Conservation (phyloP, 1,140 invertebrate genomes). For the Antheraea mylitta region DNA sequence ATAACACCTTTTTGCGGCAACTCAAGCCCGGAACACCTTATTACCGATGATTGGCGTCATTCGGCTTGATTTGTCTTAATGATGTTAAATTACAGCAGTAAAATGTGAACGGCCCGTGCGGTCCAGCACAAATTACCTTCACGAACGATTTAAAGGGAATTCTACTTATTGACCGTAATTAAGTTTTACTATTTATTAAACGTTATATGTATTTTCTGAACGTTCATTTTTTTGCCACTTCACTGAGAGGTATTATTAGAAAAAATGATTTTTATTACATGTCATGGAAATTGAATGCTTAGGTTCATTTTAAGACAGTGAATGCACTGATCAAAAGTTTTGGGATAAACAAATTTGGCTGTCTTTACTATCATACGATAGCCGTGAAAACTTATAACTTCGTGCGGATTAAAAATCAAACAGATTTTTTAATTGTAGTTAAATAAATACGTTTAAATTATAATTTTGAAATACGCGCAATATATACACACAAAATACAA, state of each 20-base stretch:
- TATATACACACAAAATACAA: no score
- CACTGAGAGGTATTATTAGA: neutral
- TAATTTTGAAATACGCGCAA: no score
- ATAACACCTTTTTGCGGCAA: constrained; percentile 66
- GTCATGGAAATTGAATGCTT: no score
- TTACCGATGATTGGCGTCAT: constrained; percentile 60
- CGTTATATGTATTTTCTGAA: no score
- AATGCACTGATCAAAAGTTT: no score
- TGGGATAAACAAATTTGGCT: no score
- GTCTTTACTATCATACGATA: no score
- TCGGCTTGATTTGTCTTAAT: constrained; percentile 60
- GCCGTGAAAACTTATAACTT: no score
- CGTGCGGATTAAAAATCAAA: no score
- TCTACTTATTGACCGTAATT: constrained; percentile 28
- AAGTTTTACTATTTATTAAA: constrained; percentile 31
- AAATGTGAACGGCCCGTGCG: constrained; percentile 42
- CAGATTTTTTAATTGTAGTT: no score
- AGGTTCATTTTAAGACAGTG: no score
- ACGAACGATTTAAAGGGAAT: constrained; percentile 28
- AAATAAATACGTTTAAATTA: no score
- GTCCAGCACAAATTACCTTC: constrained; percentile 32
- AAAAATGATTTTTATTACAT: neutral
- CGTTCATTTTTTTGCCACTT: constrained; percentile 7
- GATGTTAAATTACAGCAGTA: constrained; percentile 59
- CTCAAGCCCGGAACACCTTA: constrained; percentile 46